phyloP scores from a whole-genome alignment of 2,797 vertebrate genomes.

The Propithecus deckenii region DNA sequence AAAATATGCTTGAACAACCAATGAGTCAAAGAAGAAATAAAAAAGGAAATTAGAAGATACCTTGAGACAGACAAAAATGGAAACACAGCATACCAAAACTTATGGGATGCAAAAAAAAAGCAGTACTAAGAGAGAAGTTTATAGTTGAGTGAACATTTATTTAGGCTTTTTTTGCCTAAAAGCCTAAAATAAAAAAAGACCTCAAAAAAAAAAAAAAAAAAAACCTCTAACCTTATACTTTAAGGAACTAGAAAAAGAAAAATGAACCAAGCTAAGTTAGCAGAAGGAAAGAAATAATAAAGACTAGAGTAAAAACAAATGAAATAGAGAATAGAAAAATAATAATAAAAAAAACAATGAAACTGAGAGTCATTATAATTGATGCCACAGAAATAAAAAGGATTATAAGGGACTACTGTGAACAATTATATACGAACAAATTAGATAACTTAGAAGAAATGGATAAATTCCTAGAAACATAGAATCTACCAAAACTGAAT shows the following conservation, averaged over 20 bases:
- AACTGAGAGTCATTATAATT: neutral
- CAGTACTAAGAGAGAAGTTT: neutral
- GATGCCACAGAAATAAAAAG: neutral
- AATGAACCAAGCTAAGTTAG: neutral
- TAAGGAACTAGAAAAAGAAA: neutral
- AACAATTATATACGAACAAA: neutral
- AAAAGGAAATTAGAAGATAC: neutral
- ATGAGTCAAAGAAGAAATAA: neutral
- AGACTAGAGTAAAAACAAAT: neutral
- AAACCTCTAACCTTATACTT: neutral
- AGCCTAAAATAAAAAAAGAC: neutral
- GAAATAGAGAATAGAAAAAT: neutral
- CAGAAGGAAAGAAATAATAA: neutral
- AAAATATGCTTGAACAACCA: neutral
- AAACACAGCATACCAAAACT: neutral
- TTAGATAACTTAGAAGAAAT: neutral
- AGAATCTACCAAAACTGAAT: neutral
- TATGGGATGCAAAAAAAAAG: neutral
- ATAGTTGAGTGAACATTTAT: neutral
- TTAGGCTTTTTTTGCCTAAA: neutral
- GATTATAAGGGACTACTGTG: neutral
- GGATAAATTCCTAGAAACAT: neutral
- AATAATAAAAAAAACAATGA: neutral
- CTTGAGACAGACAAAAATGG: neutral
- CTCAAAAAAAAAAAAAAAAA: neutral